Evolutionary conservation across 92 coral and sea anemone genomes (phyloP), one percentile per base, ranked within the genome.

Genomic region (Micromussa lordhowensis): DNA sequence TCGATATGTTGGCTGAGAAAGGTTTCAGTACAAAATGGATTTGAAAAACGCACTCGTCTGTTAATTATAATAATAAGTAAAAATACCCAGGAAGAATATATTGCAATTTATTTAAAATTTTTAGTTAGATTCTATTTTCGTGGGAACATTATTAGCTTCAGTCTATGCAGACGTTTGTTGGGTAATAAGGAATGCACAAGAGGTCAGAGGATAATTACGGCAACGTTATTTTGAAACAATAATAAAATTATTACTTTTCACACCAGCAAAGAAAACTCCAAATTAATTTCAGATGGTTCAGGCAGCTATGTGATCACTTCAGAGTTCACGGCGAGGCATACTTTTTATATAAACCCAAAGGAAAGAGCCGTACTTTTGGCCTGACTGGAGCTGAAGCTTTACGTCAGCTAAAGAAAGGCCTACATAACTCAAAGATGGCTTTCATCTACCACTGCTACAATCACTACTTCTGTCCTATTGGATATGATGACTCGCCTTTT

Each of bases 401-500:
- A 75, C 77, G 68, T 79, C 79, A 80, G 68, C 88, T 94, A 72
- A 94, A 94, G 82, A 85, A 83, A 49, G 96, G 93, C 66, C 82
- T 94, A 35, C 95, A 85, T 59, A 86, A 87, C 80, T 77, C 95
- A 18, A 92, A 93, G 58, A 94, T 91, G 72, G 94, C 96, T 38
- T 90, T 76, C 59, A 93, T 94, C 73, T 94, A 94, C 80, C 96
- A 94, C 90, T 93, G 96, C 54, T 94, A 94, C 86, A 94, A 94
- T 68, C 96, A 94, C 48, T 94, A 94, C 84, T 94, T 94, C 80
- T 94, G 96, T 79, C 96, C 96, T 16, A 91, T 94, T 81, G 96
- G 96, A 28, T 94, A 93, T 72, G 96, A 94, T 57, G 96, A 94
- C 80, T 90, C 96, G 11, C 94, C 96, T 10, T 51, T 24, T 61